Evolutionary conservation across 2,113 vertebrate species (phyloP).

Genomic region (Camelus bactrianus): DNA sequence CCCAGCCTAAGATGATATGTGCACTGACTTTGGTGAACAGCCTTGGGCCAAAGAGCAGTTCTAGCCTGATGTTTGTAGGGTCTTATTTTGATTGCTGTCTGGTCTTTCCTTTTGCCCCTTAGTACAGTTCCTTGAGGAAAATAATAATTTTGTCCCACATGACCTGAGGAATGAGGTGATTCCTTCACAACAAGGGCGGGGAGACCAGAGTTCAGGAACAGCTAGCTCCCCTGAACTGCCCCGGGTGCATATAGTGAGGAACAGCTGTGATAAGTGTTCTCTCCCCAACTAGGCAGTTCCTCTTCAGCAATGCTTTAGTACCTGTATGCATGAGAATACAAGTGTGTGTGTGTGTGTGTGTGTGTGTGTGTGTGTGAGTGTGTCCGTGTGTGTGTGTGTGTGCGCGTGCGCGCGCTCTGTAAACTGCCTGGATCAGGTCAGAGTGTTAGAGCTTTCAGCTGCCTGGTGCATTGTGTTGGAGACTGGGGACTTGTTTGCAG

Average conservation of each 20-base stretch:
- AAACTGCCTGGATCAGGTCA: neutral
- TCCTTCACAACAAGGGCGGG: no score
- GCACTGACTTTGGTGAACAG: neutral
- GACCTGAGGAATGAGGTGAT: neutral
- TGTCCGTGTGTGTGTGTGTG: neutral
- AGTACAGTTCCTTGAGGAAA: neutral
- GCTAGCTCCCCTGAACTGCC: neutral
- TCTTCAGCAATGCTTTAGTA: neutral
- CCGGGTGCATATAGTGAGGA: neutral
- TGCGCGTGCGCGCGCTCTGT: fast-evolving
- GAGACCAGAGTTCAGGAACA: neutral
- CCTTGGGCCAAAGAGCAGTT: neutral
- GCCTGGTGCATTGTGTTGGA: neutral
- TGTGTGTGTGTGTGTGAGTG: neutral
- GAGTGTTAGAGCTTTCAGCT: neutral
- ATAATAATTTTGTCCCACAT: neutral
- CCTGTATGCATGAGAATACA: neutral
- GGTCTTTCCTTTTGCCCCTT: neutral
- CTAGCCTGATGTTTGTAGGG: neutral
- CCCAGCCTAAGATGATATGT: neutral
- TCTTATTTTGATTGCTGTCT: neutral
- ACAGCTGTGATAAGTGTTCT: neutral
- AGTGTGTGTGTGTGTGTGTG: neutral
- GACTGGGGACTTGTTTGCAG: neutral
- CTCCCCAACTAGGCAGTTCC: neutral